A percentile compares a stretch with the other conserved stretches of the same genome.
These are phyloP conservation scores for Himalopsyche japonica DNA, from an alignment of 2,888 invertebrate genomes.

Conservation along the genomic window DNA sequence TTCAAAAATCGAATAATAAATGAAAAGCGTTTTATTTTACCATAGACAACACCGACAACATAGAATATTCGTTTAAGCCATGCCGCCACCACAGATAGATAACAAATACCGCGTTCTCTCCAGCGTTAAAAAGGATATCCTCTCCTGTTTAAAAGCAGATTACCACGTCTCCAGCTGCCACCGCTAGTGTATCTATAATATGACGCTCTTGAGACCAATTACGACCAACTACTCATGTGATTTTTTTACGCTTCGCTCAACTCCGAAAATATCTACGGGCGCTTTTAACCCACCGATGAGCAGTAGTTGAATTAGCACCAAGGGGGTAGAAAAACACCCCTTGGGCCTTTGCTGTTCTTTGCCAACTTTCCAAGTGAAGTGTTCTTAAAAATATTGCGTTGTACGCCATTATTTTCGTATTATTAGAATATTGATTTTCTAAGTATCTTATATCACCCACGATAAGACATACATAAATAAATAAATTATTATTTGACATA, in stretches of 20 bases:
- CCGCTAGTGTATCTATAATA: background rate
- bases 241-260: slow-evolving; percentile 14
- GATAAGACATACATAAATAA: no score
- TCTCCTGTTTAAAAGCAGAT: slow-evolving; percentile 25
- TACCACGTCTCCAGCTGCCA: slow-evolving; percentile 30
- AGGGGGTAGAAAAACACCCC: background rate
- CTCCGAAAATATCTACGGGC: slow-evolving; percentile 9
- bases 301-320: background rate
- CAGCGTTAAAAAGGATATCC: slow-evolving; percentile 18
- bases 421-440: background rate
- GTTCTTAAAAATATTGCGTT: background rate
- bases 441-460: no score
- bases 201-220: slow-evolving; percentile 33
- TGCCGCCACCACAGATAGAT: background rate
- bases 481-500: no score
- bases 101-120: background rate
- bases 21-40: no score
- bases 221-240: slow-evolving; percentile 10
- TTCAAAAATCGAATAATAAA: no score
- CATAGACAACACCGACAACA: background rate
- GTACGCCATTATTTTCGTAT: background rate
- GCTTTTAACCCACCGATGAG: background rate
- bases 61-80: background rate
- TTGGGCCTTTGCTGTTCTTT: background rate
- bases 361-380: background rate